Base-by-base conservation (phyloP, 23 tunicate genomes). In the Halocynthia roretzi region DNA sequence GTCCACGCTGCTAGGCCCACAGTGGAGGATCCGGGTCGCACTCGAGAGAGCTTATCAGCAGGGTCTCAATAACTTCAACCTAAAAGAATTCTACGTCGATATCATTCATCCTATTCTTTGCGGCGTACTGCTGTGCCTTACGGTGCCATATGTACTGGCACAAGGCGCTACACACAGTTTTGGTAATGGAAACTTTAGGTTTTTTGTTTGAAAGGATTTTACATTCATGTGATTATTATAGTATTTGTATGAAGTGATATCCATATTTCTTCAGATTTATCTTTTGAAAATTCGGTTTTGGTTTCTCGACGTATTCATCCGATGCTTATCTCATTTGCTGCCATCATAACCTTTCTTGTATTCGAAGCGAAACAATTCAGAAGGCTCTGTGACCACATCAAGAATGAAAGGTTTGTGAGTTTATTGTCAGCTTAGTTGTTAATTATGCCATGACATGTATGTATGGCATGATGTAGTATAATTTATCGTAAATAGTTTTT, bases 351-450 rank as follows among this genome's bases (percentile, higher is more conserved):
- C 7, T 81, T 89, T 62, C 76, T 70, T 21, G 21, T 55, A 65
- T 76, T 80, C 63, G 88, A 89, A 76, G 60, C 80, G 8, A 84
- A 75, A 57, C 96, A 89, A 71, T 84, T 89, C 61, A 78, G 81
- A 10, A 70, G 86, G 5, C 76, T 84, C 53, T 83, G 84, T 58
- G 96, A 89, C 58, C 86, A 75, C 62, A 84, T 89, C 60, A 89
- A 89, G 67, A 89, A 89, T 71, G 88, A 84, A 70, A 54, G 86
- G 44, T 87, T 82, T 77, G 51, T 87, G 15, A 78, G 44, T 31
- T 31, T 4, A 31, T 31, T 31, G 44, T 31, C 44, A 31, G 44
- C 44, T 4, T 31, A 31, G 44, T 1, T 31, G 4, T 31, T 31
- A 31, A 31, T 31, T 31, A 0, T 31, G 44, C 44, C 44, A 0